These are phyloP conservation scores for Hucho hucho DNA, from an alignment of 2,113 vertebrate genomes.

Conservation along the genomic window DNA sequence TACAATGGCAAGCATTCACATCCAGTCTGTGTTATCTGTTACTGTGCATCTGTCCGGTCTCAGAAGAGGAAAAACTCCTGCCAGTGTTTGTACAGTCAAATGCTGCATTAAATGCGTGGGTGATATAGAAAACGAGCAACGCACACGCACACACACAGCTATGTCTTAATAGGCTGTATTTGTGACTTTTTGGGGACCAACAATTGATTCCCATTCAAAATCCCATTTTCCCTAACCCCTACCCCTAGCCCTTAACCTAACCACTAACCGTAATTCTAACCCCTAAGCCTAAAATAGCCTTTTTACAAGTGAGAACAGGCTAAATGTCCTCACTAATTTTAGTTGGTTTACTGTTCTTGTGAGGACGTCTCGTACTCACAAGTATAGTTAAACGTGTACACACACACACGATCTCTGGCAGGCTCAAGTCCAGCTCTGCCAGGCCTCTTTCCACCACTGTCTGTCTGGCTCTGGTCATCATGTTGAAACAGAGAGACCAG, in stretches of 20 bases:
- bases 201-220: too few relatives aligned
- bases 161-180: too few relatives aligned
- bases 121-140: slow-evolving; percentile 13
- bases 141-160: background rate
- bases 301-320: too few relatives aligned
- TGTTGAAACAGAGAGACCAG: slow-evolving; percentile 55
- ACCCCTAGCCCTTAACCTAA: too few relatives aligned
- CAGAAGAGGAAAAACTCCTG: background rate
- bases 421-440: slow-evolving; percentile 47
- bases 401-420: slow-evolving; percentile 35
- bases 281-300: too few relatives aligned
- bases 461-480: slow-evolving; percentile 48
- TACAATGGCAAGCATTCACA: background rate
- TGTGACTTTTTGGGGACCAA: too few relatives aligned
- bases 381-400: too few relatives aligned
- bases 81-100: background rate
- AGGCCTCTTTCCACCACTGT: slow-evolving; percentile 20
- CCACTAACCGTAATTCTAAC: too few relatives aligned
- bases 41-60: slow-evolving; percentile 2
- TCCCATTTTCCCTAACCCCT: too few relatives aligned
- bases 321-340: too few relatives aligned
- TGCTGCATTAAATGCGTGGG: background rate
- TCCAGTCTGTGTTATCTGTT: slow-evolving; percentile 3
- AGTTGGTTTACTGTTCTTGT: too few relatives aligned
- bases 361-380: too few relatives aligned